A percentile compares a stretch with the other conserved stretches of the same genome.
These are phyloP conservation scores for Leptosomus discolor DNA, from an alignment of 2,113 vertebrate genomes.

Conservation along the genomic window DNA sequence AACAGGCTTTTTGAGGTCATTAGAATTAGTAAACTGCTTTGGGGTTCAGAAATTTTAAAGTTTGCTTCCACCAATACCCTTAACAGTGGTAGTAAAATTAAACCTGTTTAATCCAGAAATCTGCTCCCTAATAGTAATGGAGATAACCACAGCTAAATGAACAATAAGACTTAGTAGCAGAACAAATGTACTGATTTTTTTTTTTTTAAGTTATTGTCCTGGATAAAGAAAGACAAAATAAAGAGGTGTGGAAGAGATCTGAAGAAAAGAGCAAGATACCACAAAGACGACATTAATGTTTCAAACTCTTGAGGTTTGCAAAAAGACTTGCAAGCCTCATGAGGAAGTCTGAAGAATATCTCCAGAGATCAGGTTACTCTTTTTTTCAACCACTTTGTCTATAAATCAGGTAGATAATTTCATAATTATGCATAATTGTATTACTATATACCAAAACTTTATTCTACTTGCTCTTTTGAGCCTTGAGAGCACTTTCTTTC, in stretches of 20 bases:
- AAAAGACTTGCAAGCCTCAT: not conserved
- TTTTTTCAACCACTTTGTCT: not conserved
- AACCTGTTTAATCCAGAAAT: not conserved
- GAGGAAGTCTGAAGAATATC: not conserved
- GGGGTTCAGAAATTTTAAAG: not conserved
- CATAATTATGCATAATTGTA: not conserved
- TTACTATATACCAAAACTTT: not conserved
- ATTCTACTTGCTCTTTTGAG: not conserved
- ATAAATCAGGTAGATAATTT: not conserved
- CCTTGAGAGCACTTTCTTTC: not conserved
- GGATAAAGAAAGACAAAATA: not conserved
- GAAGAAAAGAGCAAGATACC: not conserved
- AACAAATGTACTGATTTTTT: not conserved
- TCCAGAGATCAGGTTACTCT: not conserved
- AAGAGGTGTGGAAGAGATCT: not conserved
- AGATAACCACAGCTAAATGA: not conserved
- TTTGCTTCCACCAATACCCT: not conserved
- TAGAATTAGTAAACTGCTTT: not conserved
- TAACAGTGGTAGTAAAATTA: not conserved
- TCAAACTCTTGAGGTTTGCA: not conserved
- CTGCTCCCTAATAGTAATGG: not conserved
- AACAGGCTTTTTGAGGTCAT: not conserved
- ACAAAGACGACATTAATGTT: not conserved
- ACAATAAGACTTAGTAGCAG: not conserved
- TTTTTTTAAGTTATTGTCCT: not conserved